Evolutionary conservation across 2,797 vertebrate species (phyloP), one percentile per base, ranked within the genome.

Genomic region (Spondyliosoma cantharus): DNA sequence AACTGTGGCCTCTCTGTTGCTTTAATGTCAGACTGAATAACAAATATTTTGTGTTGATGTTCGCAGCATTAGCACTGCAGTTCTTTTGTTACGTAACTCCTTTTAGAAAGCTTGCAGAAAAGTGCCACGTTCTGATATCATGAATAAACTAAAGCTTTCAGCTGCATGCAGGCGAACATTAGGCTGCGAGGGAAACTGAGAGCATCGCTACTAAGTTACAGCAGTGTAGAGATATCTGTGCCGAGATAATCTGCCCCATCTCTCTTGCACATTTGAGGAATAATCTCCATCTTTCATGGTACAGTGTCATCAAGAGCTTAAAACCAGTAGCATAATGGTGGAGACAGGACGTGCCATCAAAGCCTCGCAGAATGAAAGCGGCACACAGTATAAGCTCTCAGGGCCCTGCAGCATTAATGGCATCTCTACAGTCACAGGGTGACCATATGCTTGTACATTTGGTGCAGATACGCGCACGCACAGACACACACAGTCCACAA

Each of bases 371-470:
- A 85, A 67, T 64, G 68, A 81, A 60, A 86, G 81, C 69, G 46
- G 11, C 56, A 64, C 69, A 68, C 45, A 66, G 49, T 79, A 46
- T 89, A 88, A 89, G 87, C 88, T 90, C 65, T 80, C 66, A 74
- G 83, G 70, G 72, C 71, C 24, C 62, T 46, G 80, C 61, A 49
- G 82, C 86, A 87, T 91, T 92, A 92, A 91, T 91, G 87, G 87
- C 91, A 88, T 91, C 88, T 85, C 84, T 84, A 50, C 86, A 85
- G 76, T 85, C 86, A 88, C 83, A 62, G 84, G 86, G 86, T 87
- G 86, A 85, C 93, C 92, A 93, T 94, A 93, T 93, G 92, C 80
- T 90, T 63, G 88, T 85, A 79, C 87, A 93, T 92, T 92, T 93
- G 89, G 90, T 78, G 42, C 64, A 83, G 37, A 66, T 43, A 37